phyloP scores from a whole-genome alignment of 2,888 invertebrate species.

The Amiota mariae region DNA sequence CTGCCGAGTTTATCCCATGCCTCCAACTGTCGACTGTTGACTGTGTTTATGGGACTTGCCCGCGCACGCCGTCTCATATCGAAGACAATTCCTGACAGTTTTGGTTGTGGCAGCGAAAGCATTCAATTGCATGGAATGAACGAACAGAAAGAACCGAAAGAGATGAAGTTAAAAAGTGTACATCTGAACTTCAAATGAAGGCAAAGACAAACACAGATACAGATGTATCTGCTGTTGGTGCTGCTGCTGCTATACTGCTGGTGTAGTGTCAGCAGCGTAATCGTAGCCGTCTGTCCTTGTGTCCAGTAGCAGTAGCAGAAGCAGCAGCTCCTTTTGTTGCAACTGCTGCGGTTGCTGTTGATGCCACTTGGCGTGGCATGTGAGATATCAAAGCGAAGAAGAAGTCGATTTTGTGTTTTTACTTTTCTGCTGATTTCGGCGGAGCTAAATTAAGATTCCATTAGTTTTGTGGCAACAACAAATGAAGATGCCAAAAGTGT shows the following conservation, averaged over 20 bases:
- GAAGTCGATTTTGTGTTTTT: slow-evolving; percentile 30
- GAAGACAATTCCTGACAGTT: slow-evolving; percentile 31
- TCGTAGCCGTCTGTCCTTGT: slow-evolving; percentile 12
- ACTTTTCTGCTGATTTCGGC: slow-evolving; percentile 62
- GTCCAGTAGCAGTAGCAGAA: slow-evolving; percentile 14
- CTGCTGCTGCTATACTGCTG: not conserved
- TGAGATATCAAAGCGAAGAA: slow-evolving; percentile 26
- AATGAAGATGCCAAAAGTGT: not conserved
- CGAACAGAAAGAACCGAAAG: slow-evolving; percentile 23
- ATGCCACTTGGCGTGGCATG: slow-evolving; percentile 49
- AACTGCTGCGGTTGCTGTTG: slow-evolving; percentile 58
- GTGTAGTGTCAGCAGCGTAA: slow-evolving; percentile 22
- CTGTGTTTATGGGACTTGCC: not conserved
- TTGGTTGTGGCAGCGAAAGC: slow-evolving; percentile 12
- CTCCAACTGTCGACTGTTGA: not conserved
- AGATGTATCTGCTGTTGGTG: not conserved
- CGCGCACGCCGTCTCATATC: slow-evolving; percentile 15
- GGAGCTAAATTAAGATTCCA: slow-evolving; percentile 72
- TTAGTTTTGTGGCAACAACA: slow-evolving; percentile 56
- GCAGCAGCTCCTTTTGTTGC: slow-evolving; percentile 32
- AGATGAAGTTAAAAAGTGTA: not conserved
- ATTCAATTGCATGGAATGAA: slow-evolving; percentile 18
- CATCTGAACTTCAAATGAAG: not conserved
- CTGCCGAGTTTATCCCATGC: not conserved
- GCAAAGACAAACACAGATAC: slow-evolving; percentile 8